Evolutionary conservation across 2,888 invertebrate genomes (phyloP), one percentile per base, ranked within the genome.

Genomic region (Trichopria drosophilae): DNA sequence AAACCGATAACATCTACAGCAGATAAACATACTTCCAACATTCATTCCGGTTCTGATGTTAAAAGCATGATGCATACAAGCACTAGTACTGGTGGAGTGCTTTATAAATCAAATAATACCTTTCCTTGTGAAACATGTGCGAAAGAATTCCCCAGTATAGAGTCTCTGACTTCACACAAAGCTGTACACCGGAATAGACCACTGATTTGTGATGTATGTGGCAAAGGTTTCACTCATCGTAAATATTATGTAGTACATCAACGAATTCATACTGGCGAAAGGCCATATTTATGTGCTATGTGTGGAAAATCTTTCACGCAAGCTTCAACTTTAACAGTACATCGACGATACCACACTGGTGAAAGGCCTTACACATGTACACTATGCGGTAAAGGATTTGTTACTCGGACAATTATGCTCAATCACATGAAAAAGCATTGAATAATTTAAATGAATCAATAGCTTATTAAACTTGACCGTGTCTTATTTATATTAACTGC

Each of bases 271-370:
- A 77, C 78, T 1, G 79, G 79, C 6, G 78, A 77, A 51, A 69
- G 78, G 26, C 79, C 79, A 0, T 79, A 78, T 55, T 63, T 74
- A 4, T 79, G 79, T 56, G 76, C 77, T 13, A 73, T 75, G 71
- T 76, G 75, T 46, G 73, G 73, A 26, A 76, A 76, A 52, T 72
- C 73, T 3, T 76, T 76, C 34, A 75, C 75, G 4, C 75, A 76
- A 53, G 73, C 72, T 4, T 73, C 74, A 6, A 73, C 75, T 3
- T 64, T 75, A 9, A 75, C 71, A 26, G 73, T 76, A 2, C 76
- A 76, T 58, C 69, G 73, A 3, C 66, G 75, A 0, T 73, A 74
- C 59, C 76, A 76, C 48, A 75, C 76, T 0, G 76, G 76, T 4
- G 75, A 76, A 55, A 61, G 75, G 22, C 76, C 76, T 1, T 76